These are phyloP conservation scores for Drosophila diplacantha DNA, from an alignment of 2,888 invertebrate genomes.

Conservation along the genomic window DNA sequence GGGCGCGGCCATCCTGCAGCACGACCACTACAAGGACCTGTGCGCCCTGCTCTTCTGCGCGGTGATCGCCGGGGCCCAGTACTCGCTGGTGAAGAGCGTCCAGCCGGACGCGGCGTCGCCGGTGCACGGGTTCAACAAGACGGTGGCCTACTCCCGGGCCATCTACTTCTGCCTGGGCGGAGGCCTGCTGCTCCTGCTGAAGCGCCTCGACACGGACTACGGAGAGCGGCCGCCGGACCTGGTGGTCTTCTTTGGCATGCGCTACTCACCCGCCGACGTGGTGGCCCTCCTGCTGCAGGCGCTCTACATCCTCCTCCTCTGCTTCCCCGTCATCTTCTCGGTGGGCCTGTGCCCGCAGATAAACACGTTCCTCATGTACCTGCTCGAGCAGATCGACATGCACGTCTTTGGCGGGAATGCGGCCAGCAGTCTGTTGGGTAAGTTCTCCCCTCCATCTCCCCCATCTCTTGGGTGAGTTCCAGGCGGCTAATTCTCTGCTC, in stretches of 20 bases:
- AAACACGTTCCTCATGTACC: slow-evolving; percentile 96
- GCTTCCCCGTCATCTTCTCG: slow-evolving; percentile 96
- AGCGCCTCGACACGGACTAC: slow-evolving; percentile 66
- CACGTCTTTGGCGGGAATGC: slow-evolving; percentile 94
- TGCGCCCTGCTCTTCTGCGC: slow-evolving; percentile 97
- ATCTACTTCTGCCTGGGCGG: slow-evolving; percentile 94
- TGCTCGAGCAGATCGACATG: slow-evolving; percentile 97
- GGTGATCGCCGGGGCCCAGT: slow-evolving; percentile 98
- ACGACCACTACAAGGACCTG: slow-evolving; percentile 93
- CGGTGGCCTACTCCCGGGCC: slow-evolving; percentile 95
- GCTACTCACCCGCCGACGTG: slow-evolving; percentile 80
- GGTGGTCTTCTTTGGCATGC: slow-evolving; percentile 71
- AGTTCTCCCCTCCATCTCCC: slow-evolving; percentile 10
- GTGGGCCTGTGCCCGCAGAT: slow-evolving; percentile 97
- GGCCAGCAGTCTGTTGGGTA: slow-evolving; percentile 87
- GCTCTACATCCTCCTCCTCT: slow-evolving; percentile 87
- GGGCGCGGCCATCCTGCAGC: slow-evolving; percentile 89
- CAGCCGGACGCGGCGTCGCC: slow-evolving; percentile 99
- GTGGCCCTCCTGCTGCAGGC: slow-evolving; percentile 85
- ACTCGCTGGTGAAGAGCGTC: slow-evolving; percentile 96
- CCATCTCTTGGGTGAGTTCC: background rate
- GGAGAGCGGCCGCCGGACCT: slow-evolving; percentile 47
- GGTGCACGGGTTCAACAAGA: slow-evolving; percentile 97
- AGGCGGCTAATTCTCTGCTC: background rate
- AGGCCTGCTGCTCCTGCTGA: slow-evolving; percentile 78